Conservation (phyloP, 2,888 invertebrate species). For the Melinaea marsaeus region DNA sequence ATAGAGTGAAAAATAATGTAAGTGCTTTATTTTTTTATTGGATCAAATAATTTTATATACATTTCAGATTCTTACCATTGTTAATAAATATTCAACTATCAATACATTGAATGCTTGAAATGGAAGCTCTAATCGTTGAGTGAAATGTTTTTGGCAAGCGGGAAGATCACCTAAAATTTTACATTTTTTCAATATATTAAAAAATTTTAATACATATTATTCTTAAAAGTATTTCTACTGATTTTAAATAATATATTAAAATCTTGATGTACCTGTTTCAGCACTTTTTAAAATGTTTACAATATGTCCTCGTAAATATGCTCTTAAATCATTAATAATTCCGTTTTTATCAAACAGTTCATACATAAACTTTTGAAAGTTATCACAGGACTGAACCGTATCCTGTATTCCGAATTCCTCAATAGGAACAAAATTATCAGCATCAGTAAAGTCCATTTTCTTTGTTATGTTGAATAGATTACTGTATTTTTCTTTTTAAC, state of each 20-base stretch:
- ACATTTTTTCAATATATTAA: too few relatives aligned
- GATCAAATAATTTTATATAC: background rate
- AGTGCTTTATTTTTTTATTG: background rate
- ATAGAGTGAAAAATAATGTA: constrained; percentile 18
- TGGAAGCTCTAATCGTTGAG: constrained; percentile 67
- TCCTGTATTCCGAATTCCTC: constrained; percentile 35
- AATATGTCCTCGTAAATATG: constrained; percentile 79
- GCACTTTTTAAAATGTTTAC: constrained; percentile 75
- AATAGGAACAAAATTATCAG: constrained; percentile 25
- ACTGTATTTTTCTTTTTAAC: constrained; percentile 14
- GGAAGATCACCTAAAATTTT: constrained; percentile 51
- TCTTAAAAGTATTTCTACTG: too few relatives aligned
- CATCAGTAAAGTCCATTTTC: constrained; percentile 47
- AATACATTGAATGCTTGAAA: constrained; percentile 80
- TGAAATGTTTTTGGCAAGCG: constrained; percentile 58
- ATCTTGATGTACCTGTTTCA: constrained; percentile 46
- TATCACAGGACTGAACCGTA: constrained; percentile 53
- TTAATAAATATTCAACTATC: constrained; percentile 78
- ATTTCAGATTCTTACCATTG: constrained; percentile 49
- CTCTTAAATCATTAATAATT: constrained; percentile 75
- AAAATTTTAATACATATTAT: too few relatives aligned
- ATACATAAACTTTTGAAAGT: constrained; percentile 77
- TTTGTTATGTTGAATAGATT: constrained; percentile 17
- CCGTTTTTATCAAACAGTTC: constrained; percentile 80
- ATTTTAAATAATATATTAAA: background rate